Conservation (phyloP, 2,113 vertebrate genomes). For the Lipophrys pholis region DNA sequence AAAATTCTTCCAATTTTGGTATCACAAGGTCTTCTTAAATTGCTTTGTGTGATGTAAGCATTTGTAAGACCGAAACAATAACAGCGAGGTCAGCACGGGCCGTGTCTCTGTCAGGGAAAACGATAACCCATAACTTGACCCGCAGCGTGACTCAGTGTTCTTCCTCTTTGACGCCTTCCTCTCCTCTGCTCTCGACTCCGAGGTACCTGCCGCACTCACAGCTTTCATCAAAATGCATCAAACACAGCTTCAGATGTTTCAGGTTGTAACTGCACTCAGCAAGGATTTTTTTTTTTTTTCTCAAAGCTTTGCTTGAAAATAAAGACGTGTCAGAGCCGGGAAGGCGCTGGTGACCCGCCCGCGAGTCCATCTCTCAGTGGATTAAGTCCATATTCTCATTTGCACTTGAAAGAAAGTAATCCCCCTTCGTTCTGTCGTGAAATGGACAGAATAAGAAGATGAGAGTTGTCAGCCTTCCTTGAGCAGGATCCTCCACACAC, state of each 20-base stretch:
- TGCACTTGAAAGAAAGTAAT: slow-evolving; percentile 76
- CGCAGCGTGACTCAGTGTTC: slow-evolving; percentile 17
- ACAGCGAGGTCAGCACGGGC: slow-evolving; percentile 18
- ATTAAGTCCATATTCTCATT: slow-evolving; percentile 72
- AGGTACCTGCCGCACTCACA: slow-evolving; percentile 10
- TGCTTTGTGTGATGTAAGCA: slow-evolving; percentile 53
- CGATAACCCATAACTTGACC: slow-evolving; percentile 54
- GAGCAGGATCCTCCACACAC: slow-evolving; percentile 41
- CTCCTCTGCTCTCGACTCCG: slow-evolving; percentile 18
- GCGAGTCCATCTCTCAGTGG: slow-evolving; percentile 53
- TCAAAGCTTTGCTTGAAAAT: slow-evolving; percentile 39
- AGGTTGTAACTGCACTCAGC: slow-evolving; percentile 1
- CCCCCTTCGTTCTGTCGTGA: slow-evolving; percentile 42
- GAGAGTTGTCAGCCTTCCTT: slow-evolving; percentile 59
- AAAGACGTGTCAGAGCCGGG: slow-evolving; percentile 35
- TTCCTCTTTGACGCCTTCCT: slow-evolving; percentile 4
- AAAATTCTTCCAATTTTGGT: slow-evolving; percentile 35
- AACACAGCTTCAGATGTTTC: slow-evolving; percentile 37
- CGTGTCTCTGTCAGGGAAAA: slow-evolving; percentile 34
- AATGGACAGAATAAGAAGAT: slow-evolving; percentile 56
- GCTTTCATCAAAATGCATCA: slow-evolving; percentile 54
- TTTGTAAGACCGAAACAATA: slow-evolving; percentile 34
- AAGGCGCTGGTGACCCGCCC: slow-evolving; percentile 46
- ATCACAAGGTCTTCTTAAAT: slow-evolving; percentile 20
- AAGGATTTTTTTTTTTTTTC: slow-evolving; percentile 8